Evolutionary conservation across 30 jellyfish, hydroid and myxozoan species (phyloP).

Genomic region (Chironex yamaguchii): DNA sequence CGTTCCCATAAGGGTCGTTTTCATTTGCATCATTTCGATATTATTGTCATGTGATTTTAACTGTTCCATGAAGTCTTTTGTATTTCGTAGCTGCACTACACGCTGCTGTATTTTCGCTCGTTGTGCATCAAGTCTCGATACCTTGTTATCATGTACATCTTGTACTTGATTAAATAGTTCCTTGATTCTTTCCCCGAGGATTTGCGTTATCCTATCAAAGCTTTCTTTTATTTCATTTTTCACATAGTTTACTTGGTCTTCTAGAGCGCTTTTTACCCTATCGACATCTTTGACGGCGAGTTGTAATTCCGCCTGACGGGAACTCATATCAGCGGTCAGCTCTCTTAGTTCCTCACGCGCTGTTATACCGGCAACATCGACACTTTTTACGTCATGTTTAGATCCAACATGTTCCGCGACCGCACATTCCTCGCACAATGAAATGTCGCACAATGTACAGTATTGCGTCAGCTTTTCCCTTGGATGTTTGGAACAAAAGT

Average conservation of each 20-base stretch:
- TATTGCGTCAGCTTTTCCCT: constrained; percentile 61
- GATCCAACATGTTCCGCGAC: constrained; percentile 67
- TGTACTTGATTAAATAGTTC: constrained; percentile 66
- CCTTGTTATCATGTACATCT: constrained; percentile 43
- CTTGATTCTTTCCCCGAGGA: constrained; percentile 69
- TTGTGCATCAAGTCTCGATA: constrained; percentile 55
- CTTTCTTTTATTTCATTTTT: constrained; percentile 64
- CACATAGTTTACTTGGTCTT: constrained; percentile 74
- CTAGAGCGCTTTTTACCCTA: constrained; percentile 64
- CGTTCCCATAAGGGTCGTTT: constrained; percentile 68
- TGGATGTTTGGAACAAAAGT: constrained; percentile 84
- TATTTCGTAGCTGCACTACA: constrained; percentile 36
- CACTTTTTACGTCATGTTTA: constrained; percentile 79
- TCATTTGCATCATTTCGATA: constrained; percentile 95
- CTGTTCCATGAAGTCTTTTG: constrained; percentile 36
- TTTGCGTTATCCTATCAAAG: constrained; percentile 63
- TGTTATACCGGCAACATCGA: constrained; percentile 76
- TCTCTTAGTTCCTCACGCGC: constrained; percentile 57
- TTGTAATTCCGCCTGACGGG: constrained; percentile 46
- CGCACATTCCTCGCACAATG: constrained; percentile 88
- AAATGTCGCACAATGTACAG: constrained; percentile 80
- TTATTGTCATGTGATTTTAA: constrained; percentile 77
- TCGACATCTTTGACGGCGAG: constrained; percentile 63
- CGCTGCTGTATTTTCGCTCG: constrained; percentile 44
- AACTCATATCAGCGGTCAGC: constrained; percentile 46